Evolutionary conservation across 2,113 vertebrate species (phyloP).

Genomic region (Danio rerio): GRCz12tu NC_133192.1:30797501-30798000

Average conservation of each 20-base stretch:
- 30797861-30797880: background rate
- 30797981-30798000: slow-evolving; percentile 94
- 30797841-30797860: background rate
- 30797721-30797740: background rate
- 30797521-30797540: too few species aligned
- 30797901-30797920: slow-evolving; percentile 4
- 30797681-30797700: background rate
- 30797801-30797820: background rate
- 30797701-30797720: background rate
- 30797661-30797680: slow-evolving; percentile 29
- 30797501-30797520: too few species aligned
- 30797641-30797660: slow-evolving; percentile 5
- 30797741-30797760: background rate
- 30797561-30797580: background rate
- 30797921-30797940: slow-evolving; percentile 15
- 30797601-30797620: slow-evolving; percentile 24
- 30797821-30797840: background rate
- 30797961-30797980: slow-evolving; percentile 95
- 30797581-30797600: slow-evolving; percentile 15
- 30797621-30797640: slow-evolving; percentile 34
- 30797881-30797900: background rate
- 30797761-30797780: background rate
- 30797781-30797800: background rate
- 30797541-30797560: too few species aligned
- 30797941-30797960: slow-evolving; percentile 85